A percentile compares a stretch with the other conserved stretches of the same genome.
These are phyloP conservation scores for Corvus cornix DNA, from an alignment of 2,113 vertebrate genomes.

Conservation along the genomic window DNA sequence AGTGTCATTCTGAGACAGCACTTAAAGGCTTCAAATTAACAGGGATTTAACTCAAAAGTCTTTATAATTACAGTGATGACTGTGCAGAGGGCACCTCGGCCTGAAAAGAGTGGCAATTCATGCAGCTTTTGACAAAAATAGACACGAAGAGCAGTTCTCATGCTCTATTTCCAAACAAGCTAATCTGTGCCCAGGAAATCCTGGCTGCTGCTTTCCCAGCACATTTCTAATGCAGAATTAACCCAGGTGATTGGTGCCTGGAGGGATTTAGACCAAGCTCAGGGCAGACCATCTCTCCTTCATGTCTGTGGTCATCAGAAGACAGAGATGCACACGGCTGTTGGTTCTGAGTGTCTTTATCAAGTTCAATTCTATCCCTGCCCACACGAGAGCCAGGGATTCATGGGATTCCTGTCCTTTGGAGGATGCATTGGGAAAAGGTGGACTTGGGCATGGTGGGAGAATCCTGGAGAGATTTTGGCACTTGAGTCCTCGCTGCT, in stretches of 20 bases:
- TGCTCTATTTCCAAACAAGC: constrained; percentile 10
- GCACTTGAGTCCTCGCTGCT: background rate
- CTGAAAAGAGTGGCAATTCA: background rate
- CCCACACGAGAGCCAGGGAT: background rate
- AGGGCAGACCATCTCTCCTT: background rate
- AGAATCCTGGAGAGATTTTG: background rate
- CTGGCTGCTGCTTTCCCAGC: background rate
- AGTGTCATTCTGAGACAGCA: background rate
- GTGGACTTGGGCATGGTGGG: too few species aligned
- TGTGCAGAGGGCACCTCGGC: background rate
- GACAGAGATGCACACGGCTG: background rate
- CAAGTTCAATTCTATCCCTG: background rate
- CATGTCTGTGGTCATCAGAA: background rate
- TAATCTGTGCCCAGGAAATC: background rate
- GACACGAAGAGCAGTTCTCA: background rate
- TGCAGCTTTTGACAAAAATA: constrained; percentile 23
- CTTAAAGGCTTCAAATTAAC: background rate
- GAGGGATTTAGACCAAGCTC: background rate
- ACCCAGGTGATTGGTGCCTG: background rate
- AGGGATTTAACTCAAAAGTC: background rate
- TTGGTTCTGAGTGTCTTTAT: background rate
- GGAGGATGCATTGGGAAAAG: background rate
- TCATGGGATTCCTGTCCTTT: background rate
- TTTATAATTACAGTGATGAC: background rate
- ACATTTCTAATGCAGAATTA: background rate